A percentile compares a stretch with the other conserved stretches of the same genome.
Evolutionary conservation across 2,113 vertebrate species (phyloP).

Genomic region (Xyliphius kryptos): DNA sequence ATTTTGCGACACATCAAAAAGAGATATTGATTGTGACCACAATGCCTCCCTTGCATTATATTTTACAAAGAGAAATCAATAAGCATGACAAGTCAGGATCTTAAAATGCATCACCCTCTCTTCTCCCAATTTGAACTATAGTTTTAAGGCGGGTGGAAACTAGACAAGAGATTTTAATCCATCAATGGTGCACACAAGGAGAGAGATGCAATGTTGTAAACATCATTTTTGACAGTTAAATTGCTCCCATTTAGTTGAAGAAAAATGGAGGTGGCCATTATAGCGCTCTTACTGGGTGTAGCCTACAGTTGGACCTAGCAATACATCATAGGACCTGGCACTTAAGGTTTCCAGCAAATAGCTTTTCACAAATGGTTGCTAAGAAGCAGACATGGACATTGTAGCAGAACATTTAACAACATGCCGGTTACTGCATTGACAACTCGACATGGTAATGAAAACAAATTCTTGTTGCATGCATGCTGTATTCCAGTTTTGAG

Average conservation of each 20-base stretch:
- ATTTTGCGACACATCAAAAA: slow-evolving; percentile 18
- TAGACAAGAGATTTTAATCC: slow-evolving; percentile 47
- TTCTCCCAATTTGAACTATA: slow-evolving; percentile 31
- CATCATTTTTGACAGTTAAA: slow-evolving; percentile 60
- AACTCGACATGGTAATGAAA: slow-evolving; percentile 25
- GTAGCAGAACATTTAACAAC: slow-evolving; percentile 32
- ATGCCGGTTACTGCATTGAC: slow-evolving; percentile 31
- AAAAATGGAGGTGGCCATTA: slow-evolving; percentile 52
- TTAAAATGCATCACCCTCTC: slow-evolving; percentile 32
- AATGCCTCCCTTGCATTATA: slow-evolving; percentile 25
- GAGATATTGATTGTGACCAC: slow-evolving; percentile 33
- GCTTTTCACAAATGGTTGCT: slow-evolving; percentile 47
- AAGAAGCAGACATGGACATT: slow-evolving; percentile 35
- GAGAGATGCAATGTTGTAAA: slow-evolving; percentile 58
- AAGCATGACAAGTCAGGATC: slow-evolving; percentile 35
- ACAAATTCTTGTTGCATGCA: slow-evolving; percentile 1
- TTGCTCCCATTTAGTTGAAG: slow-evolving; percentile 52
- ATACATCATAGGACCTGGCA: slow-evolving; percentile 50
- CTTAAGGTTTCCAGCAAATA: slow-evolving; percentile 48
- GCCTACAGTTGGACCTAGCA: slow-evolving; percentile 43
- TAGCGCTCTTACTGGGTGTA: slow-evolving; percentile 55
- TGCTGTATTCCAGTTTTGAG: not conserved
- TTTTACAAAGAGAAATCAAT: slow-evolving; percentile 37
- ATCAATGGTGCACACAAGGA: slow-evolving; percentile 38
- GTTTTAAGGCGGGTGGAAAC: slow-evolving; percentile 38